Percentiles rank a stretch among this genome's conserved stretches.
Evolutionary conservation across 2,888 invertebrate genomes (phyloP).

Genomic region (Stramonita haemastoma): DNA sequence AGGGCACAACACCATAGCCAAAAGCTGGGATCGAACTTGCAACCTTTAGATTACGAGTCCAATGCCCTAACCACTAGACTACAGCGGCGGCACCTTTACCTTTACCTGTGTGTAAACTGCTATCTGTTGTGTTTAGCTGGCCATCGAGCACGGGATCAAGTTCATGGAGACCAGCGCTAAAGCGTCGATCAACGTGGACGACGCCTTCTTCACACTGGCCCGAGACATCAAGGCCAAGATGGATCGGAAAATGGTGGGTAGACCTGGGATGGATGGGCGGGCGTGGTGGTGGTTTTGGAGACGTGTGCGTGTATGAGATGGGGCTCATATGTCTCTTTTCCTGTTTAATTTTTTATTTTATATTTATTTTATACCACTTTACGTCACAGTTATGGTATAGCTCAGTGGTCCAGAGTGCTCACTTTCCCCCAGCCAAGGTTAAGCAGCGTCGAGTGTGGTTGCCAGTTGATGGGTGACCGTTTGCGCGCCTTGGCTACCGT

Average conservation of each 20-base stretch:
- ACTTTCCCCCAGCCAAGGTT: too few species aligned
- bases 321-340: neutral
- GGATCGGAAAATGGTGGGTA: constrained; percentile 96
- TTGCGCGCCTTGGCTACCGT: too few species aligned
- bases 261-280: neutral
- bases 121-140: constrained; percentile 83
- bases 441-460: too few species aligned
- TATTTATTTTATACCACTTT: neutral
- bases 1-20: too few species aligned
- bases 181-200: constrained; percentile 97
- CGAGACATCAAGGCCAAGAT: constrained; percentile 98
- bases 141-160: constrained; percentile 98
- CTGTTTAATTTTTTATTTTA: neutral
- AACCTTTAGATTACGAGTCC: too few species aligned
- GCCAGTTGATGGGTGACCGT: too few species aligned
- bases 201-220: constrained; percentile 97
- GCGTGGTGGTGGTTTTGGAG: neutral
- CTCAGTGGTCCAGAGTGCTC: too few species aligned
- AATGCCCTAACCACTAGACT: too few species aligned
- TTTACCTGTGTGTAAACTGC: too few species aligned
- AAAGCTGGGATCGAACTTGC: too few species aligned
- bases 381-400: too few species aligned
- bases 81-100: too few species aligned
- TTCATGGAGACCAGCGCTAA: constrained; percentile 99
- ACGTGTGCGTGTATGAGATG: neutral